Conservation (phyloP, 2,113 vertebrate genomes). For the Lophotis ruficrista region DNA sequence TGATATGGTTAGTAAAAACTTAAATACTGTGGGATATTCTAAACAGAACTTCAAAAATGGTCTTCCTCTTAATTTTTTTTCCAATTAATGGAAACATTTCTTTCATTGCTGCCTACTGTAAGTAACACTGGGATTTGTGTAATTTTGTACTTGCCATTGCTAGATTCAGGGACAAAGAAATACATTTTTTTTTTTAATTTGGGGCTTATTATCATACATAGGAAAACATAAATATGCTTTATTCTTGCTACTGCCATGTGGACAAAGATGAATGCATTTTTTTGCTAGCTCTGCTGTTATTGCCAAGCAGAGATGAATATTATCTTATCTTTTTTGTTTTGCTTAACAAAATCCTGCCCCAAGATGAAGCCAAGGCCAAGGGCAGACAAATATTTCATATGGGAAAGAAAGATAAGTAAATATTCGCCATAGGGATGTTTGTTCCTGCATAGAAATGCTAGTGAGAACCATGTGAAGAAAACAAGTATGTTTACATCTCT, state of each 20-base stretch:
- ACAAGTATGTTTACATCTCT: neutral
- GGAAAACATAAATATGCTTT: conserved; percentile 11
- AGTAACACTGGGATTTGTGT: neutral
- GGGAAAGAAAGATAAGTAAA: conserved; percentile 38
- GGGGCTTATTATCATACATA: neutral
- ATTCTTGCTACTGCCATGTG: neutral
- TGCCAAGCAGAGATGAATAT: neutral
- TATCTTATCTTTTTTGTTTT: conserved; percentile 23
- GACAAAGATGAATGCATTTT: conserved; percentile 7
- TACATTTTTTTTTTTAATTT: neutral
- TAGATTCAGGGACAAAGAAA: neutral
- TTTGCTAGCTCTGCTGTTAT: neutral
- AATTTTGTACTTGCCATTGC: neutral
- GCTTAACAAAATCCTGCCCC: conserved; percentile 13
- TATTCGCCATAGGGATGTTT: neutral
- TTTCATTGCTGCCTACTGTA: neutral
- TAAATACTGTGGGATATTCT: neutral
- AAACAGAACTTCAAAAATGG: neutral
- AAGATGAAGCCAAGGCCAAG: conserved; percentile 27
- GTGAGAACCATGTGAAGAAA: conserved; percentile 3
- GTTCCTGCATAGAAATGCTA: neutral
- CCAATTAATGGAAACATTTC: neutral
- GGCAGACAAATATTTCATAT: conserved; percentile 12
- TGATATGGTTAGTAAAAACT: neutral
- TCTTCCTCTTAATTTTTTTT: neutral